Evolutionary conservation across 2,797 vertebrate genomes (phyloP).

Genomic region (Phyllotis vaccarum): DNA sequence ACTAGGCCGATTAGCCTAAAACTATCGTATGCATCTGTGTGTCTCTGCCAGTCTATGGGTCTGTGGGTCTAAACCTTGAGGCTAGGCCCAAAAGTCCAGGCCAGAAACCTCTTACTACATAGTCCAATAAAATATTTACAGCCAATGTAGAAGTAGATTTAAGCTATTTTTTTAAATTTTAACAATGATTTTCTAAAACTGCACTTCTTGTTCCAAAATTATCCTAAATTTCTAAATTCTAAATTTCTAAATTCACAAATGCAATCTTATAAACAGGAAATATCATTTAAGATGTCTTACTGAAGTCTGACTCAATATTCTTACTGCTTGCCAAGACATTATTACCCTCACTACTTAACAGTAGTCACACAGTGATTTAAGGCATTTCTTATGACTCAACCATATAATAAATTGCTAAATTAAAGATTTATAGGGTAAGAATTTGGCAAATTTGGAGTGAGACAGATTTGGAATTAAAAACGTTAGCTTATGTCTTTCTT

Average conservation of each 20-base stretch:
- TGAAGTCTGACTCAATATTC: neutral
- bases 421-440: slow-evolving; percentile 17
- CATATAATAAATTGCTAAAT: slow-evolving; percentile 41
- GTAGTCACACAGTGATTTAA: neutral
- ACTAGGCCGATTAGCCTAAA: too few relatives aligned
- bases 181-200: neutral
- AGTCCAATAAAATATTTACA: neutral
- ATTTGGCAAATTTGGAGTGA: neutral
- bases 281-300: neutral
- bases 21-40: too few relatives aligned
- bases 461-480: neutral
- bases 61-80: too few relatives aligned
- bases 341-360: neutral
- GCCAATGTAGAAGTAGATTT: neutral
- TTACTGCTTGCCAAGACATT: neutral
- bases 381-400: neutral
- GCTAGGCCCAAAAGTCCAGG: too few relatives aligned
- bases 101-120: too few relatives aligned
- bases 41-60: too few relatives aligned
- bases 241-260: slow-evolving; percentile 5
- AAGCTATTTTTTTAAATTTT: neutral
- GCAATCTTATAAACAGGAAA: neutral
- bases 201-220: neutral
- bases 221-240: neutral
- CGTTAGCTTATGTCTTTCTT: slow-evolving; percentile 7